Evolutionary conservation across 1,140 invertebrate species (phyloP).

Genomic region (Brachionus angularis): DNA sequence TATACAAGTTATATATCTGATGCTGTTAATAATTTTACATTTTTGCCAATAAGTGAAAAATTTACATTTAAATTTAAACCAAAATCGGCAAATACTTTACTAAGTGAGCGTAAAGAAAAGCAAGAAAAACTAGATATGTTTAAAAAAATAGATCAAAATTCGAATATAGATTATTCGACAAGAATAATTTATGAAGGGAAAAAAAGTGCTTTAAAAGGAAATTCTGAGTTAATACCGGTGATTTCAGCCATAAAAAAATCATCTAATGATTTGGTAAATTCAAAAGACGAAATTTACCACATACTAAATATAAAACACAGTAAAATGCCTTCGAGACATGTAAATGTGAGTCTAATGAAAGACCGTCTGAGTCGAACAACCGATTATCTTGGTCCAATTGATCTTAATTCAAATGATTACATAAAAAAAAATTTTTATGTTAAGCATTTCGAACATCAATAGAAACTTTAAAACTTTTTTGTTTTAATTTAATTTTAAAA

Average conservation of each 20-base stretch:
- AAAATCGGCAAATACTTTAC: neutral
- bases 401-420: neutral
- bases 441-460: neutral
- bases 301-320: neutral
- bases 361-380: neutral
- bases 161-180: neutral
- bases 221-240: neutral
- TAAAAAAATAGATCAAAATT: neutral
- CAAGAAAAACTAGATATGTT: neutral
- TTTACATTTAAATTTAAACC: neutral
- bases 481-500: neutral
- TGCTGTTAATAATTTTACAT: neutral
- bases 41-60: neutral
- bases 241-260: neutral
- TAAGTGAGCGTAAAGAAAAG: neutral
- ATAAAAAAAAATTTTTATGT: neutral
- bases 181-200: neutral
- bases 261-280: neutral
- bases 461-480: neutral
- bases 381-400: neutral
- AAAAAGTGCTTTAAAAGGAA: neutral
- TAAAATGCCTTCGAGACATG: neutral
- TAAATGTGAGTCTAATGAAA: neutral
- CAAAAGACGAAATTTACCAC: neutral
- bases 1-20: neutral